Evolutionary conservation across 2,888 invertebrate species (phyloP).

Genomic region (Fragum whitleyi): DNA sequence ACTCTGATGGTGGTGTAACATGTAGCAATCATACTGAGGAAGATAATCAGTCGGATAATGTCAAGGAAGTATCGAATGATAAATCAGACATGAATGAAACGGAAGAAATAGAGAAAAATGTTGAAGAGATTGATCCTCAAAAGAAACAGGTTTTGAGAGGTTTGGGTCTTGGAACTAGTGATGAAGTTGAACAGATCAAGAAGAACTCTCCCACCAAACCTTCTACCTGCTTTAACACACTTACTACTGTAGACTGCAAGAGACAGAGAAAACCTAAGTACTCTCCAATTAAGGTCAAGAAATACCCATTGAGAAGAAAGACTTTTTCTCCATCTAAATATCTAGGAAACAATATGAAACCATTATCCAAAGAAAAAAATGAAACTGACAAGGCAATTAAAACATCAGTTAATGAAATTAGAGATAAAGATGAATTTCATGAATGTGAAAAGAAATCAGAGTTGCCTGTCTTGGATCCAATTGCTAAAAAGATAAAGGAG

Average conservation of each 20-base stretch:
- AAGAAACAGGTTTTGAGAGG: constrained; percentile 47
- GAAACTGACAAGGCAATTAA: background rate
- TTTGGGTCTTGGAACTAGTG: constrained; percentile 48
- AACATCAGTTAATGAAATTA: background rate
- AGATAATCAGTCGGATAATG: background rate
- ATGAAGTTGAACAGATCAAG: constrained; percentile 52
- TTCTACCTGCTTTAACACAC: background rate
- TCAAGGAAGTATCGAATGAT: background rate
- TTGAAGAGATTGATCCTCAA: background rate
- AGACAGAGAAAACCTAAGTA: background rate
- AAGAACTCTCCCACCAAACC: constrained; percentile 62
- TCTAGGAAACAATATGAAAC: background rate
- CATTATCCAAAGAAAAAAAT: background rate
- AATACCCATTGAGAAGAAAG: constrained; percentile 68
- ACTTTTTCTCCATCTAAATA: background rate
- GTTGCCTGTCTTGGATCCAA: constrained; percentile 78
- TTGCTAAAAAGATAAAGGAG: constrained; percentile 87
- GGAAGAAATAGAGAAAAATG: background rate
- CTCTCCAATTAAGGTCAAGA: constrained; percentile 47
- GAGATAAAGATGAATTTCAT: background rate
- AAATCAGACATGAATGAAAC: background rate
- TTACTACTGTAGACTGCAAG: background rate
- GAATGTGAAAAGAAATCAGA: constrained; percentile 29
- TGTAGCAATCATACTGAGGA: background rate
- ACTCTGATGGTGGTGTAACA: background rate